Base-by-base conservation (phyloP, 1,140 invertebrate species). In the Armadillidium nasatum region DNA sequence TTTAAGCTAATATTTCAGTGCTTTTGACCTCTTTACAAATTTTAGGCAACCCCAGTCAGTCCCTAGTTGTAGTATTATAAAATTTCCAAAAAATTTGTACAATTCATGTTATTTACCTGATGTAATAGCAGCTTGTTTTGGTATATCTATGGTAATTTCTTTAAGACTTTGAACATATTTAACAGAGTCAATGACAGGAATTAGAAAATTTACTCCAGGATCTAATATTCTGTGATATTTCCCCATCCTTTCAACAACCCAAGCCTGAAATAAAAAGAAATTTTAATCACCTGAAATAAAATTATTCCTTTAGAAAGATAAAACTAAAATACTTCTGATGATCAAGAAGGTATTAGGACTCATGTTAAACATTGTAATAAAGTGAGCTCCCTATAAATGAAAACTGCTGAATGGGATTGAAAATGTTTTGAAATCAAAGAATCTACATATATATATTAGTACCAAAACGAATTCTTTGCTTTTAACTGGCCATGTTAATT, bases 141-240 rank as follows among this genome's bases (percentile, higher is more conserved):
- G 97, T 71, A 99, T 95, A 87, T 99, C 96, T 82, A 99, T 98
- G 0, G 97, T 96, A 79, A 99, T 94, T 94, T 99, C 97, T 86
- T 99, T 99, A 9, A 99, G 86, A 87, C 93, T 96, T 86, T 99
- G 97, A n/a, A 99, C 96, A 88, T 99, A 99, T 87, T 93, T 96
- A 9, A 99, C 91, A 85, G 88, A 89, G 86, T 99, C 97, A 70
- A 98, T 85, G 80, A 99, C 85, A 10, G 97, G 97, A 79, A 97
- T 88, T 11, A 99, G 85, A 76, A 98, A 83, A 85, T 99, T 99
- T 7, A 99, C 86, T 10, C 97, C 97, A 60, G 96, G 96, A 71
- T 97, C 91, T 45, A 99, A 85, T 77, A 97, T 93, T 86, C 91
- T 89, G 84, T 94, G 88, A 87, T 95, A 99, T 86, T 93, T 96